phyloP scores from a whole-genome alignment of 2,113 vertebrate genomes.

The Corythaeola cristata region DNA sequence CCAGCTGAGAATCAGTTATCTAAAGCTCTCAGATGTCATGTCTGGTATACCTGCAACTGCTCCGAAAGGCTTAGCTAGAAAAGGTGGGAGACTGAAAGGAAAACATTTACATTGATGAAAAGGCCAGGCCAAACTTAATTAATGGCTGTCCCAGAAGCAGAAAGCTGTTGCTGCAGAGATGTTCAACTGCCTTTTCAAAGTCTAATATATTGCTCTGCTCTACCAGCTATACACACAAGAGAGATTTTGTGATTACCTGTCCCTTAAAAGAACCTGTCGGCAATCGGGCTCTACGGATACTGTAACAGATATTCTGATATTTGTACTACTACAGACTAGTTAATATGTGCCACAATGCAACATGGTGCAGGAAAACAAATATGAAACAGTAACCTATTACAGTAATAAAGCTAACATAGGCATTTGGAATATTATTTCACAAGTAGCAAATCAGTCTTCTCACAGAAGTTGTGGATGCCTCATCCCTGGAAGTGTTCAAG shows the following conservation, averaged over 20 bases:
- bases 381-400: not conserved
- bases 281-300: not conserved
- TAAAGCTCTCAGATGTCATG: not conserved
- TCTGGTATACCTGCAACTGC: not conserved
- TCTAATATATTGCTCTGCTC: not conserved
- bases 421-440: not conserved
- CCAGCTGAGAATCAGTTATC: not conserved
- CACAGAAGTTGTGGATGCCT: no score
- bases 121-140: not conserved
- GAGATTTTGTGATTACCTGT: not conserved
- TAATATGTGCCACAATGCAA: not conserved
- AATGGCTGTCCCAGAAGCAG: not conserved
- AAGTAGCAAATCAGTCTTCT: not conserved
- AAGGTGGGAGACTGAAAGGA: not conserved
- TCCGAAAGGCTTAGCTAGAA: not conserved
- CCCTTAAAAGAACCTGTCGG: not conserved
- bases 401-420: not conserved
- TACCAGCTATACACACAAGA: not conserved
- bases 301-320: not conserved
- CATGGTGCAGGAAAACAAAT: not conserved
- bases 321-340: not conserved
- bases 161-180: not conserved
- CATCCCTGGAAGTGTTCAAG: no score
- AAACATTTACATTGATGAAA: not conserved
- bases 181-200: not conserved